Conservation (phyloP, 2,888 invertebrate genomes). For the Cheilosia variabilis region DNA sequence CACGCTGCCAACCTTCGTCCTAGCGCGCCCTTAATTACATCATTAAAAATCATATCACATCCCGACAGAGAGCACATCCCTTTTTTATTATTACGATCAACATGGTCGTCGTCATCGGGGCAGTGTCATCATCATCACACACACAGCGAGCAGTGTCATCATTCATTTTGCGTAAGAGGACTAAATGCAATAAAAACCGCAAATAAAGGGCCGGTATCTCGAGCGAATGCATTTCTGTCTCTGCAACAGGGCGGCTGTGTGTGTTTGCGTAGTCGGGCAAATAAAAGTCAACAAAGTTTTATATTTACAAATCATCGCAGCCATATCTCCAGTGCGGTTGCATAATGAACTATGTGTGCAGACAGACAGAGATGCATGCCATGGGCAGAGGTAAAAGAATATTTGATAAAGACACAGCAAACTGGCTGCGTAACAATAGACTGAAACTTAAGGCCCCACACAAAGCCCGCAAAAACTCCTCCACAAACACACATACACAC, state of each 20-base stretch:
- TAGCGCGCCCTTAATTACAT: conserved; percentile 69
- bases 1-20: conserved; percentile 56
- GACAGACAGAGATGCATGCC: conserved; percentile 38
- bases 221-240: conserved; percentile 13
- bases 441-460: conserved; percentile 50
- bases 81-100: conserved; percentile 51
- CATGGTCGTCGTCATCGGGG: conserved; percentile 28
- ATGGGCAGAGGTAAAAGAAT: conserved; percentile 26
- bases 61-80: conserved; percentile 52
- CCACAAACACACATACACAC: too few species aligned
- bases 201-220: conserved; percentile 48
- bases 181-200: conserved; percentile 64
- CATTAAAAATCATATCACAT: conserved; percentile 75
- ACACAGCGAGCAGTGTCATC: conserved; percentile 25
- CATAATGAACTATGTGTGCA: conserved; percentile 67
- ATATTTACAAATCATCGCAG: conserved; percentile 47
- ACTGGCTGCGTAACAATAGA: conserved; percentile 53
- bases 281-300: conserved; percentile 63
- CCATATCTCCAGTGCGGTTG: conserved; percentile 41
- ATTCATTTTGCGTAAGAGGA: conserved; percentile 59
- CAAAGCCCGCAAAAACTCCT: conserved; percentile 14
- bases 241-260: not conserved
- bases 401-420: conserved; percentile 46
- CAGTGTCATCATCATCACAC: not conserved
- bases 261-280: conserved; percentile 41